Evolutionary conservation across 2,888 invertebrate species (phyloP).

Genomic region (Aromia moschata): DNA sequence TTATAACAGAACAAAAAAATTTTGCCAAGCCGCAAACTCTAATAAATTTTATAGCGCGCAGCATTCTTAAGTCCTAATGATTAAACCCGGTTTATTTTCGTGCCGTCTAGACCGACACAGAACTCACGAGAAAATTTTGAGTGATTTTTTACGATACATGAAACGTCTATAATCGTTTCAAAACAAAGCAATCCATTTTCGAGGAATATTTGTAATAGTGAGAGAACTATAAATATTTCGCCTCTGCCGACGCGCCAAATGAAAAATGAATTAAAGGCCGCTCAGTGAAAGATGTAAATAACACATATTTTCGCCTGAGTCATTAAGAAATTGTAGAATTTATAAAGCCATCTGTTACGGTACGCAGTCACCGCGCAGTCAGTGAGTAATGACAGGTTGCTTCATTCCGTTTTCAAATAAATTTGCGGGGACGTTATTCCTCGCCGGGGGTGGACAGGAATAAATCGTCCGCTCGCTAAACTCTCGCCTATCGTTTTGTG

Average conservation of each 20-base stretch:
- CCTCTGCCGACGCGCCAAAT: constrained; percentile 30
- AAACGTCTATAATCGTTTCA: constrained; percentile 30
- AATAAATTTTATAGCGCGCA: not conserved
- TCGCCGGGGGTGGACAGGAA: constrained; percentile 23
- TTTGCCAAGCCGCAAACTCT: not conserved
- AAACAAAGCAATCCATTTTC: constrained; percentile 37
- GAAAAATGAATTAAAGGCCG: constrained; percentile 44
- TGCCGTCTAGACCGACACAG: constrained; percentile 19
- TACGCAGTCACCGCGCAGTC: constrained; percentile 42
- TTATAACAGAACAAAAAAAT: not conserved
- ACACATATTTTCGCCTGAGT: constrained; percentile 45
- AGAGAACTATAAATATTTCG: constrained; percentile 37
- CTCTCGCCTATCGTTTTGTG: constrained; percentile 26
- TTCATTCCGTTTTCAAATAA: constrained; percentile 23
- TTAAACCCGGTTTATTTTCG: constrained; percentile 13
- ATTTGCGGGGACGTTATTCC: constrained; percentile 26
- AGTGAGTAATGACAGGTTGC: constrained; percentile 29
- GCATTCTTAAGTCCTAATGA: not conserved
- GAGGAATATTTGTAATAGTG: constrained; percentile 32
- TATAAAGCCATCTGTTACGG: constrained; percentile 49
- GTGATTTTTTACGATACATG: constrained; percentile 12
- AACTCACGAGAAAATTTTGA: constrained; percentile 9
- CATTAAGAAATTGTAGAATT: constrained; percentile 48
- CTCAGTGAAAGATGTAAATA: constrained; percentile 45
- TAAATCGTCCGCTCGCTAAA: constrained; percentile 22